Conservation (phyloP, 2,113 vertebrate genomes). For the Microcebus ravelobensis region DNA sequence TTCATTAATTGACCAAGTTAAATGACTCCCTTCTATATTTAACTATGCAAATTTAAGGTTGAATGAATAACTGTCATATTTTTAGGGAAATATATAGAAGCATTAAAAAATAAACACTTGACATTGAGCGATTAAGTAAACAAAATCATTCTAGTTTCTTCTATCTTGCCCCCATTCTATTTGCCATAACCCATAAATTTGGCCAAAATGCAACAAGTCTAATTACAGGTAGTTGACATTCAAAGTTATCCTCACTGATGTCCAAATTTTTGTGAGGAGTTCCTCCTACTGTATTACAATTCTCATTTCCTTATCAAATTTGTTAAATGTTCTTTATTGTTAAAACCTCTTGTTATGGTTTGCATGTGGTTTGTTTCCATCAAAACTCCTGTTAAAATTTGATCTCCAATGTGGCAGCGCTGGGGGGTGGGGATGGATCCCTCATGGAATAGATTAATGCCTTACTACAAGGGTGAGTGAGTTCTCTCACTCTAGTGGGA, state of each 20-base stretch:
- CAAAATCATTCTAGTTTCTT: conserved; percentile 19
- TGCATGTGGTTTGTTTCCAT: background rate
- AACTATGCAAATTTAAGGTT: conserved; percentile 17
- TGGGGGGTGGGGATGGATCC: background rate
- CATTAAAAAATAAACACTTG: conserved; percentile 22
- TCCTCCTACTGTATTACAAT: conserved; percentile 25
- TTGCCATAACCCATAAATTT: conserved; percentile 10
- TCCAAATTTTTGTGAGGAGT: conserved; percentile 34
- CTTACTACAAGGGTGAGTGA: background rate
- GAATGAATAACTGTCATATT: background rate
- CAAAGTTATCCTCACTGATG: background rate
- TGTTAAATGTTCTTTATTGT: conserved; percentile 23
- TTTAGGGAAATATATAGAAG: background rate
- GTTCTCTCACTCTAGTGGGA: background rate
- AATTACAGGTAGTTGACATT: conserved; percentile 41
- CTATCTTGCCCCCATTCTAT: background rate
- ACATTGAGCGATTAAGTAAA: conserved; percentile 30
- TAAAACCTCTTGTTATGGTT: background rate
- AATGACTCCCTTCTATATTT: background rate
- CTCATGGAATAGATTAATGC: background rate
- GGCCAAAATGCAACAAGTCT: background rate
- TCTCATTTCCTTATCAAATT: conserved; percentile 41
- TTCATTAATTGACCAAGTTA: background rate
- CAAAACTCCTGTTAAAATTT: background rate
- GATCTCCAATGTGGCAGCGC: background rate